These are phyloP conservation scores for Oreochromis grahami DNA, from an alignment of 2,797 vertebrate genomes.

Conservation along the genomic window DNA sequence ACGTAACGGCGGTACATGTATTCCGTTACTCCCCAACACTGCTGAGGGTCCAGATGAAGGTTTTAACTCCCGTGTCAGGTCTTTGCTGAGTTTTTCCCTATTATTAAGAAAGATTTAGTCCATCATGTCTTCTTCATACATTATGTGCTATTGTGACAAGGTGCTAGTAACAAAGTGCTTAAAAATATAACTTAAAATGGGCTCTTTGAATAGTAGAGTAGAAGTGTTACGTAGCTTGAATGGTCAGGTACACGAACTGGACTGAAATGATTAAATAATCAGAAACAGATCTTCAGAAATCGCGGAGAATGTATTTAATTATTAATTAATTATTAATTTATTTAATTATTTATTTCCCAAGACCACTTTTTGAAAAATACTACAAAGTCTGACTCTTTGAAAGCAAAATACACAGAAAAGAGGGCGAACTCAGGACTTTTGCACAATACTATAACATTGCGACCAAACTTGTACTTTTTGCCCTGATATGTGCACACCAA, in stretches of 20 bases:
- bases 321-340: background rate
- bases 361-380: background rate
- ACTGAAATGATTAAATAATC: background rate
- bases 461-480: background rate
- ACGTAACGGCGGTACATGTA: no score
- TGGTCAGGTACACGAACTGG: background rate
- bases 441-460: background rate
- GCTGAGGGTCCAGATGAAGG: background rate
- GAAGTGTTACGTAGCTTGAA: background rate
- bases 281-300: background rate
- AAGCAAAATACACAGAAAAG: background rate
- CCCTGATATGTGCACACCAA: background rate
- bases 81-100: background rate
- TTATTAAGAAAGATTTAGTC: background rate
- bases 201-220: background rate
- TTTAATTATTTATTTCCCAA: background rate
- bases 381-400: background rate
- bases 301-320: fast-evolving
- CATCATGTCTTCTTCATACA: background rate
- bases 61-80: background rate
- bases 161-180: background rate
- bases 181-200: background rate
- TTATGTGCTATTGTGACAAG: background rate
- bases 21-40: no score
- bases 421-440: background rate